Conservation (phyloP, 92 coral and sea anemone species). For the Zoanthus sansibaricus region DNA sequence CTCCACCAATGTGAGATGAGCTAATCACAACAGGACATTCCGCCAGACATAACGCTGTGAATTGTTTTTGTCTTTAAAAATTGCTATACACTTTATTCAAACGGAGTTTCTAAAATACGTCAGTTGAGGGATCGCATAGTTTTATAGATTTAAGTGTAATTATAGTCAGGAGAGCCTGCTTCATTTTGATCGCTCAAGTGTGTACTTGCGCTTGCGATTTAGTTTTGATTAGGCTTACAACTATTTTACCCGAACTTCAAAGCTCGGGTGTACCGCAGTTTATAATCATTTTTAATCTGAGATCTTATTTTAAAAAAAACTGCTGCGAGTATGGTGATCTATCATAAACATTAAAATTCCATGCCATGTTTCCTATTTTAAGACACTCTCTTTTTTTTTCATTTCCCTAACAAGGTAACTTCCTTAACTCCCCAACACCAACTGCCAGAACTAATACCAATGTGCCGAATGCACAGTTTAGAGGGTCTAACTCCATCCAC, state of each 20-base stretch:
- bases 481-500: neutral
- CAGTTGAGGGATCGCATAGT: too few relatives aligned
- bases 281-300: neutral
- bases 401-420: neutral
- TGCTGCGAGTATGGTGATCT: too few relatives aligned
- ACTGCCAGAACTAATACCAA: neutral
- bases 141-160: too few relatives aligned
- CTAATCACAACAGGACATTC: conserved; percentile 66
- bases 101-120: too few relatives aligned
- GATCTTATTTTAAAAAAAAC: neutral
- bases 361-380: neutral
- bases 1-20: conserved; percentile 18
- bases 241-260: too few relatives aligned
- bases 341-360: too few relatives aligned
- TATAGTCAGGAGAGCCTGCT: too few relatives aligned
- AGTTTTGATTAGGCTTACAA: too few relatives aligned
- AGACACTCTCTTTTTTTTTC: neutral
- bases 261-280: too few relatives aligned
- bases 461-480: neutral
- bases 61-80: conserved; percentile 44
- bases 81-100: too few relatives aligned
- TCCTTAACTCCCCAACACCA: neutral
- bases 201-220: too few relatives aligned
- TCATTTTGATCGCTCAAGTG: too few relatives aligned
- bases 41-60: conserved; percentile 83